These are phyloP conservation scores for Sporophila hypoxantha DNA, from an alignment of 2,113 vertebrate species.

Conservation along the genomic window DNA sequence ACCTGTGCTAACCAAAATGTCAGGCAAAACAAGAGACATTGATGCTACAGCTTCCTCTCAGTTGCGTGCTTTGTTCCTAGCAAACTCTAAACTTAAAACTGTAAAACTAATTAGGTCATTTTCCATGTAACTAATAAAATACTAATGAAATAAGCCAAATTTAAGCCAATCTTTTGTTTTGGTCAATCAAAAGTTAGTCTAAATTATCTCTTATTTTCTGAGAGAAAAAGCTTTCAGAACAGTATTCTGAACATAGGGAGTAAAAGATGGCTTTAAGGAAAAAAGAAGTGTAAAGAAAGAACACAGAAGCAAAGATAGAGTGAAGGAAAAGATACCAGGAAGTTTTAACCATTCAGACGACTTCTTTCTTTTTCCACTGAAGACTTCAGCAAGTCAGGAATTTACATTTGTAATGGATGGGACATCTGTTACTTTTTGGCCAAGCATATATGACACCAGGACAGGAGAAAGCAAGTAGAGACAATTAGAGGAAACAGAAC, in stretches of 20 bases:
- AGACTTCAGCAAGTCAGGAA: neutral
- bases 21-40: neutral
- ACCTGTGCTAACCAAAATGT: neutral
- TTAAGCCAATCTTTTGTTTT: neutral
- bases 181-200: neutral
- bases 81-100: neutral
- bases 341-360: neutral
- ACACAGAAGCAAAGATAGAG: neutral
- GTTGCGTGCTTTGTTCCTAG: rapidly evolving
- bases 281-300: neutral
- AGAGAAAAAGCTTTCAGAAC: neutral
- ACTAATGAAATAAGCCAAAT: neutral
- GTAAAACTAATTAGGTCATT: neutral
- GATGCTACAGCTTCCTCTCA: neutral
- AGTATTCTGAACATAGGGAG: neutral
- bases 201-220: neutral
- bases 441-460: neutral
- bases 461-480: neutral
- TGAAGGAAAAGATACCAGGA: neutral
- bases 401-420: neutral
- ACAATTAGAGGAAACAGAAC: neutral
- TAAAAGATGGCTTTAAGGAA: neutral
- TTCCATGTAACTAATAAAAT: neutral
- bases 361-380: neutral
- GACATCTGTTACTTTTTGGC: neutral